Base-by-base conservation (phyloP, 2,113 vertebrate genomes). In the Leptodactylus fuscus region DNA sequence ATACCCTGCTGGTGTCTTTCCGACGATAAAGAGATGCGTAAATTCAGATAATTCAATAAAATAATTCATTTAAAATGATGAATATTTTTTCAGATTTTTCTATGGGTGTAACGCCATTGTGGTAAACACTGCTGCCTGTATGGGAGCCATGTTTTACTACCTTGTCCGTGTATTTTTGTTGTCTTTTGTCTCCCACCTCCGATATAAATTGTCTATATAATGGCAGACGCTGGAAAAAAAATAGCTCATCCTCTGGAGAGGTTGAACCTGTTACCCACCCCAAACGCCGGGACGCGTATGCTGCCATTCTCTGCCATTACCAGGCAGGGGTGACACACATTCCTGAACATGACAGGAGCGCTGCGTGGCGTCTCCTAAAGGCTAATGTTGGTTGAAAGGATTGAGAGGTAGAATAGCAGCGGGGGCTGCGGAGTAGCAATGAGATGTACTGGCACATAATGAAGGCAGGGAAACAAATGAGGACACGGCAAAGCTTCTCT, bases 291-390 rank as follows among this genome's bases (percentile, higher is more conserved):
- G 27, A 38, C 49, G 10, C 53, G 24, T 78, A 38, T 27, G 44
- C 29, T 36, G 29, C 46, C 49, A 4, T 49, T 78, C 60, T 7
- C 49, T 85, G 60, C 34, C 74, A 69, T 51, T 48, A 36, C 41
- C 12, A 49, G 82, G 12, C 44, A 32, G 12, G 22, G 36, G 7
- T 41, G 53, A 69, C 75, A 55, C 48, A 80, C 83, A 85, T 85
- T 78, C 83, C 74, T 70, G 67, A 53, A 70, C 83, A 85, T 71
- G 83, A 80, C 83, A 85, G 83, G 15, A 41, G 22, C 34, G 0
- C 83, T 27, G 74, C 22, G 32, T 70, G 60, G n/a, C 78, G 58
- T 76, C 60, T 78, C 69, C 27, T 10, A 67, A 69, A n/a, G 41
- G 60, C 60, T 85, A 38, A 78, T 78, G 78, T 53, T 65, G 32